Evolutionary conservation across 2,888 invertebrate genomes (phyloP).

Genomic region (Xanthostigma xanthostigma): DNA sequence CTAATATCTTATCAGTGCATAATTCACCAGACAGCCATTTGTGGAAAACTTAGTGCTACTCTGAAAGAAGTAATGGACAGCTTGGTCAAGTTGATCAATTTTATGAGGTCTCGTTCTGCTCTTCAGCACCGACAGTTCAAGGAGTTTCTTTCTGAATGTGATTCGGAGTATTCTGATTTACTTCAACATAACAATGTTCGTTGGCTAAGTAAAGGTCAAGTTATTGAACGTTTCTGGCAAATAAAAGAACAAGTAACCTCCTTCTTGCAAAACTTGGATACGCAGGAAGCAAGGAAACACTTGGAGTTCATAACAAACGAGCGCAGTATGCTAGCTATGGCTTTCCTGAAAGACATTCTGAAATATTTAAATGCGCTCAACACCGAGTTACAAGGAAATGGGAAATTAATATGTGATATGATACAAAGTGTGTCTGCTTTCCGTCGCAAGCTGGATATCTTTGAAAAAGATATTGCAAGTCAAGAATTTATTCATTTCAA

Average conservation of each 20-base stretch:
- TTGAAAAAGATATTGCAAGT: conserved; percentile 4
- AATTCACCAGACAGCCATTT: conserved; percentile 11
- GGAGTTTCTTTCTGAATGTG: not conserved
- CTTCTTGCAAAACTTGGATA: conserved; percentile 12
- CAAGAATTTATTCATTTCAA: conserved; percentile 7
- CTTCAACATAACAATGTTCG: conserved; percentile 4
- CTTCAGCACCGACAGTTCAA: conserved; percentile 4
- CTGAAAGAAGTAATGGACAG: conserved; percentile 5
- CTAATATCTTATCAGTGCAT: conserved; percentile 13
- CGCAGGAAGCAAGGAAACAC: conserved; percentile 16
- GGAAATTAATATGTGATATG: conserved; percentile 15
- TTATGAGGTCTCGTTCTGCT: not conserved
- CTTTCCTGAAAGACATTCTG: not conserved
- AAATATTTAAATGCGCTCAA: not conserved
- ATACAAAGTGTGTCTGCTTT: conserved; percentile 14
- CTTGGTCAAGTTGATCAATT: conserved; percentile 2
- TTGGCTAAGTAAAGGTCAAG: conserved; percentile 5
- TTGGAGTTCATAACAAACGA: not conserved
- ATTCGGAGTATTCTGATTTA: not conserved
- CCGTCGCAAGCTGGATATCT: conserved; percentile 9
- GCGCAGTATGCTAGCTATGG: not conserved
- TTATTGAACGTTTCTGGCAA: conserved; percentile 3
- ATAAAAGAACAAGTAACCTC: conserved; percentile 1
- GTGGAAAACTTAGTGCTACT: conserved; percentile 11
- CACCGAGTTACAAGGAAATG: conserved; percentile 3